A percentile compares a stretch with the other conserved stretches of the same genome.
Conservation (phyloP, 2,888 invertebrate species). For the Troides helena region DNA sequence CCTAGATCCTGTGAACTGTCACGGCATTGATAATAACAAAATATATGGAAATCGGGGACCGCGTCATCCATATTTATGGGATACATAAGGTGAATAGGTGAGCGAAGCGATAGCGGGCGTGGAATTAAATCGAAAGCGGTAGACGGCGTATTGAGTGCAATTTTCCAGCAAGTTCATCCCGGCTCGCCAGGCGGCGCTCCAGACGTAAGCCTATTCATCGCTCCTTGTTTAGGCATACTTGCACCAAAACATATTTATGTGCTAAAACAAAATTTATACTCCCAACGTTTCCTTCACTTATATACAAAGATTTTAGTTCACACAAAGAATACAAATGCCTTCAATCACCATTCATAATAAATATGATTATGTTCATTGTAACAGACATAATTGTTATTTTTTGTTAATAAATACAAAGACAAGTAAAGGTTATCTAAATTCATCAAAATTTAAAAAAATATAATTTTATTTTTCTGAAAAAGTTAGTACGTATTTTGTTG, state of each 20-base stretch:
- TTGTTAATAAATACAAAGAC: too few relatives aligned
- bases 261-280: neutral
- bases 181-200: conserved; percentile 34
- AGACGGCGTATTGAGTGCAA: conserved; percentile 61
- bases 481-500: too few relatives aligned
- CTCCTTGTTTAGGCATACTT: conserved; percentile 12
- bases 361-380: too few relatives aligned
- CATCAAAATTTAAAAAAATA: too few relatives aligned
- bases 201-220: conserved; percentile 32
- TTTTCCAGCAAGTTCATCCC: conserved; percentile 58
- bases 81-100: conserved; percentile 33
- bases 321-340: neutral
- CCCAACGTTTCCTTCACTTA: neutral
- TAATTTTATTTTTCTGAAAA: too few relatives aligned
- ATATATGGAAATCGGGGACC: conserved; percentile 15
- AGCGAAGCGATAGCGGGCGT: conserved; percentile 45
- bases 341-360: neutral
- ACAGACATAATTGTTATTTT: too few relatives aligned
- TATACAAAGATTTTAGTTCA: neutral
- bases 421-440: too few relatives aligned
- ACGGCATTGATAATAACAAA: conserved; percentile 2
- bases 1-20: neutral
- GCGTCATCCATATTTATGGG: conserved; percentile 41
- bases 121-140: conserved; percentile 55
- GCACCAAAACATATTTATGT: conserved; percentile 8